phyloP scores from a whole-genome alignment of 2,113 vertebrate genomes.

The Nerophis ophidion region DNA sequence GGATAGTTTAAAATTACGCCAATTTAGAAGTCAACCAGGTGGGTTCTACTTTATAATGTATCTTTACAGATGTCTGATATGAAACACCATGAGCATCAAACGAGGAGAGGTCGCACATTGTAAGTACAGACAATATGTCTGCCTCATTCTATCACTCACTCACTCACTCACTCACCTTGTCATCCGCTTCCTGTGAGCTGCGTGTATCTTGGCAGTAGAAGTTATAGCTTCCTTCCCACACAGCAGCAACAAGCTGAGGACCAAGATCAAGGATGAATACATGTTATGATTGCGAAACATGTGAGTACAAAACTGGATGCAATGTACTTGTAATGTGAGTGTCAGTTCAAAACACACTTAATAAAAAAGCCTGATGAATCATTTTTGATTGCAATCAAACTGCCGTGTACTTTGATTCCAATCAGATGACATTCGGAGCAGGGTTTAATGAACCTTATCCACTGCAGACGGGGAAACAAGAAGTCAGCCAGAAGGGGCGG shows the following conservation, averaged over 20 bases:
- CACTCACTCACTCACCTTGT: constrained; percentile 82
- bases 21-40: no score
- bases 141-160: no score
- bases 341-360: not conserved
- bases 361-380: constrained; percentile 7
- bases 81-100: not conserved
- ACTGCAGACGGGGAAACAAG: constrained; percentile 27
- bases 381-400: constrained; percentile 18
- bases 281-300: constrained; percentile 9
- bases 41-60: no score
- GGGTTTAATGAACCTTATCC: constrained; percentile 45
- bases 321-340: not conserved
- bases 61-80: not conserved
- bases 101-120: not conserved
- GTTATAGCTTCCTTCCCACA: constrained; percentile 83
- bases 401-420: constrained; percentile 41
- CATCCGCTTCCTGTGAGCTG: constrained; percentile 79
- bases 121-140: no score
- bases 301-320: not conserved
- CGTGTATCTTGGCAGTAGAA: constrained; percentile 91
- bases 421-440: constrained; percentile 38
- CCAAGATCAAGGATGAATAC: constrained; percentile 9
- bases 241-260: constrained; percentile 79
- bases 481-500: constrained; percentile 10
- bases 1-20: no score